Conservation (phyloP, 2,113 vertebrate genomes). For the Calcarius ornatus region DNA sequence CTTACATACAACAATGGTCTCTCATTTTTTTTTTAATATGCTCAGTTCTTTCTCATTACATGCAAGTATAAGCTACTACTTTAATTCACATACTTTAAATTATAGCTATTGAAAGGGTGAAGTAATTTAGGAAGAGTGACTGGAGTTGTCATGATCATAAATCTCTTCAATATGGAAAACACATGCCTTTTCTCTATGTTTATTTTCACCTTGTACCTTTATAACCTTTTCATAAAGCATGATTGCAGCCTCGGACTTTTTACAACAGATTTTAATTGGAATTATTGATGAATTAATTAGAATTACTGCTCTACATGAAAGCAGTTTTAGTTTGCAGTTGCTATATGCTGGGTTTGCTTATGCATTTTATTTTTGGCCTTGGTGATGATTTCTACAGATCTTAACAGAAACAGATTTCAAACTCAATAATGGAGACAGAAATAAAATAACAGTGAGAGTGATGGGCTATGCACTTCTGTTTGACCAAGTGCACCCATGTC, state of each 20-base stretch:
- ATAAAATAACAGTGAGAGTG: background rate
- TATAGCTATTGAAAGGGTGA: background rate
- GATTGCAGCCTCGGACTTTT: background rate
- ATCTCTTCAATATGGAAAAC: background rate
- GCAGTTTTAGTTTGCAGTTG: background rate
- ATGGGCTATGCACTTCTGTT: background rate
- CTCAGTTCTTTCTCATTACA: background rate
- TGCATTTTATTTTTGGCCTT: background rate
- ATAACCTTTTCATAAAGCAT: background rate
- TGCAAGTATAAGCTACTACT: background rate
- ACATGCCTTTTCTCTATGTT: background rate
- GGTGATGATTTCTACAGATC: background rate
- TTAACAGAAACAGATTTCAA: background rate
- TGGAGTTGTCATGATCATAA: background rate
- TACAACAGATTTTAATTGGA: background rate
- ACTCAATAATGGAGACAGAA: background rate
- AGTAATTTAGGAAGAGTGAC: background rate
- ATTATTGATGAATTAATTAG: background rate
- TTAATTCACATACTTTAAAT: background rate
- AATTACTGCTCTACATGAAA: background rate
- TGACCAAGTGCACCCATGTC: background rate
- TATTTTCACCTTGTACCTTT: background rate
- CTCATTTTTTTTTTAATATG: background rate
- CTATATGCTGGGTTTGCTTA: background rate
- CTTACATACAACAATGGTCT: background rate